Conservation (phyloP, 2,113 vertebrate genomes). For the Lycaon pictus region DNA sequence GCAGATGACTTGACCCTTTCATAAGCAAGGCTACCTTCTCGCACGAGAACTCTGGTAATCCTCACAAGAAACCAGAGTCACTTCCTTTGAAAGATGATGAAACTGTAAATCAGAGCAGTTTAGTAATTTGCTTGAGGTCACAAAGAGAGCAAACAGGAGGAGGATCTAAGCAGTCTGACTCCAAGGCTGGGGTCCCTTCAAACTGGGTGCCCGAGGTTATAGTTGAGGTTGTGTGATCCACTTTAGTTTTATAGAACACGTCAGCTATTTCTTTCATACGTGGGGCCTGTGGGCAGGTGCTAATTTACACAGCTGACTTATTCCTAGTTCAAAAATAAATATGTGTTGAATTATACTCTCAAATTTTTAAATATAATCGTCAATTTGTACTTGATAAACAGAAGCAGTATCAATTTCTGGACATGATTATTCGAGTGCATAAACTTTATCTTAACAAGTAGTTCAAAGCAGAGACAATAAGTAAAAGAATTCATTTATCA, state of each 20-base stretch:
- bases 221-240: not conserved
- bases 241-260: not conserved
- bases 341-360: slow-evolving; percentile 37
- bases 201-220: not conserved
- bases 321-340: slow-evolving; percentile 55
- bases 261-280: not conserved
- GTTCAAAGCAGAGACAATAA: slow-evolving; percentile 25
- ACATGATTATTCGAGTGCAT: not conserved
- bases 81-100: not conserved
- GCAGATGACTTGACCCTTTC: not conserved
- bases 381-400: slow-evolving; percentile 17
- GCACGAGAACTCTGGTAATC: not conserved
- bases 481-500: not conserved
- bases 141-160: not conserved
- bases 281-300: not conserved
- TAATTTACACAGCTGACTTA: slow-evolving; percentile 10
- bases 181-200: not conserved
- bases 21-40: not conserved
- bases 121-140: not conserved
- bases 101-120: not conserved
- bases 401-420: not conserved
- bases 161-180: not conserved
- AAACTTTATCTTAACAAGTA: slow-evolving; percentile 6
- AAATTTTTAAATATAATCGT: slow-evolving; percentile 19
- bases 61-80: not conserved